Evolutionary conservation across 1,140 invertebrate genomes (phyloP), one percentile per base, ranked within the genome.

Genomic region (Acromyrmex charruanus): DNA sequence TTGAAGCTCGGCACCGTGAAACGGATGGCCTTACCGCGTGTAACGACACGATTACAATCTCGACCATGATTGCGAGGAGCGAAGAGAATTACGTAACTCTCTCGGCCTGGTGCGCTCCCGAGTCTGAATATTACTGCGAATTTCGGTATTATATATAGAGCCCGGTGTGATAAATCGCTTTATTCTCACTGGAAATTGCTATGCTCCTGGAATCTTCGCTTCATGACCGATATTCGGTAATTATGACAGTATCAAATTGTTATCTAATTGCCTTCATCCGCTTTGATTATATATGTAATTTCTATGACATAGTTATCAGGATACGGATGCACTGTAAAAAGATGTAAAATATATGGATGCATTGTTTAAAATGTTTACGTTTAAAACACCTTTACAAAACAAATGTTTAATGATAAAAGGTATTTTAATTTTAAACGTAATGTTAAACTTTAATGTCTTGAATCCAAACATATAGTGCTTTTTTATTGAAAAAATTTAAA

Each of bases 1-100:
- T 55, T 58, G n/a, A 12, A 55, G 28, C 59, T 39, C 12, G 49
- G 9, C n/a, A 49, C 65, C 65, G 21, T 21, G 35, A 53, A 81
- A 75, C 75, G 35, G 74, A 77, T 53, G 25, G 74, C 55, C 59
- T 86, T 88, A 79, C 81, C 35, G 39, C 66, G 68, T 66, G 74
- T 88, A 89, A 89, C 51, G 59, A 86, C 82, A 53, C 81, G 88
- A 88, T 86, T 80, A 85, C 68, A 63, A 79, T 89, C 82, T 86
- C 21, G 74, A 5, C 59, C 44, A 21, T 63, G 31, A 85, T 85
- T 79, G 74, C 82, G 58, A 61, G 69, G 5, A 61, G n/a, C 53
- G 58, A 85, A 18, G 81, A 75, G 53, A 89, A 89, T 86, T 75
- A 75, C 87, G 31, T 18, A 53, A 55, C 74, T 68, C 53, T 51